A percentile compares a stretch with the other conserved stretches of the same genome.
Evolutionary conservation across 2,797 vertebrate genomes (phyloP).

Genomic region (Lophotriccus pileatus): DNA sequence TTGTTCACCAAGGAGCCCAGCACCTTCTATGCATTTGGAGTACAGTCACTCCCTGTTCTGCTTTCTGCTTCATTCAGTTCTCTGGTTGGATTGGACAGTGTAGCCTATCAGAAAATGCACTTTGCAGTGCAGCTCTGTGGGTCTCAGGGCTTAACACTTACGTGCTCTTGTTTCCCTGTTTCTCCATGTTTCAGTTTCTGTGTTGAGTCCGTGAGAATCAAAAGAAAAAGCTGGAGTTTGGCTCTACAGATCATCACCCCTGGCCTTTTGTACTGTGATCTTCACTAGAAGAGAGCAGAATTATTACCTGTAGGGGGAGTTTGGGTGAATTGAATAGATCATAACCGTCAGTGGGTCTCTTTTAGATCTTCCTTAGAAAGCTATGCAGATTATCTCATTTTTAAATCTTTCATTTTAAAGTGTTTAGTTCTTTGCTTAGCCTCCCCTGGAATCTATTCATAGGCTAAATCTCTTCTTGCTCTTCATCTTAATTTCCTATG

Average conservation of each 20-base stretch:
- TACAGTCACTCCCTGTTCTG: not conserved
- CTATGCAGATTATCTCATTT: not conserved
- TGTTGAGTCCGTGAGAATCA: not conserved
- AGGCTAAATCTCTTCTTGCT: not conserved
- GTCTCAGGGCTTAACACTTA: not conserved
- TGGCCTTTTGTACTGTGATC: not conserved
- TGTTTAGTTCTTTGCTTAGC: not conserved
- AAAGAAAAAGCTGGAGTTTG: not conserved
- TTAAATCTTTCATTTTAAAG: not conserved
- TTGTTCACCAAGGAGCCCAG: not conserved
- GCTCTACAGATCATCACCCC: not conserved
- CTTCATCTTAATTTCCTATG: not conserved
- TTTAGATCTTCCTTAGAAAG: not conserved
- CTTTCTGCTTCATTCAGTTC: not conserved
- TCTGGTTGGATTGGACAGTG: not conserved
- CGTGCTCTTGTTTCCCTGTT: not conserved
- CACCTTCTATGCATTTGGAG: not conserved
- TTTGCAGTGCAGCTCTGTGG: not conserved
- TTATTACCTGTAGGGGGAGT: not conserved
- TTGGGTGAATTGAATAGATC: not conserved
- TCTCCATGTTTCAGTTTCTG: not conserved
- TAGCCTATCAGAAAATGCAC: not conserved
- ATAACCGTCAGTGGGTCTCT: not conserved
- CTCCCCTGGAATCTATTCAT: not conserved
- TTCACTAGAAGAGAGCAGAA: not conserved